Evolutionary conservation across 2,888 invertebrate genomes (phyloP), one percentile per base, ranked within the genome.

Genomic region (Smittia sp.): DNA sequence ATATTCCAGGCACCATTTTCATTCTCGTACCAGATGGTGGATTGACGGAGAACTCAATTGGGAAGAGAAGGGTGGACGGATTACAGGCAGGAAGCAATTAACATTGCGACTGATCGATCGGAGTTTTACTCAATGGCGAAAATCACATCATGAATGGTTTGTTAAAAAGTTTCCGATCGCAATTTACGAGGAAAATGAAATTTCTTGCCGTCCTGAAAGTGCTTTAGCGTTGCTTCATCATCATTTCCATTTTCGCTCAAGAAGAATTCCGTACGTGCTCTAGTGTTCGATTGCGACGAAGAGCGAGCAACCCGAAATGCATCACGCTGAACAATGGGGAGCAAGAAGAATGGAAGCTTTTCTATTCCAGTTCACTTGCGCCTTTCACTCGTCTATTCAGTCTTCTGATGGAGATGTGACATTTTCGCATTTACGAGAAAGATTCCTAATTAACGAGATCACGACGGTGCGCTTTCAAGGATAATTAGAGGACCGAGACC

Each of bases 351-450:
- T 65, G 39, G 52, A 72, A 11, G 72, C 62, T 62, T 54, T 62
- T 62, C 52, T 32, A 72, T 72, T 72, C 62, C 72, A 72, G 52
- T 62, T 72, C 72, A 72, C 54, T 72, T 62, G 72, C 27, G 52
- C 38, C 62, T 62, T 62, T 72, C 38, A 72, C 52, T 70, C 25
- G n/a, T 46, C 52, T 69, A 58, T 72, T 72, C 62, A 62, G 22
- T 25, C 46, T 15, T 25, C 70, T 24, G 39, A 66, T 66, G 66
- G 38, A 32, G 70, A 72, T 72, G 72, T 72, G 72, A 72, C 72
- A 72, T 38, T 62, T 72, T 39, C n/a, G 24, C 15, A 39, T 20
- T 41, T 39, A 68, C 20, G 18, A 38, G 11, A 67, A 41, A 46
- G 18, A 15, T n/a, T 25, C 62, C 58, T 72, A 72, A 72, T 72